Evolutionary conservation across 2,797 vertebrate species (phyloP), one percentile per base, ranked within the genome.

Genomic region (Danio tinwini): DNA sequence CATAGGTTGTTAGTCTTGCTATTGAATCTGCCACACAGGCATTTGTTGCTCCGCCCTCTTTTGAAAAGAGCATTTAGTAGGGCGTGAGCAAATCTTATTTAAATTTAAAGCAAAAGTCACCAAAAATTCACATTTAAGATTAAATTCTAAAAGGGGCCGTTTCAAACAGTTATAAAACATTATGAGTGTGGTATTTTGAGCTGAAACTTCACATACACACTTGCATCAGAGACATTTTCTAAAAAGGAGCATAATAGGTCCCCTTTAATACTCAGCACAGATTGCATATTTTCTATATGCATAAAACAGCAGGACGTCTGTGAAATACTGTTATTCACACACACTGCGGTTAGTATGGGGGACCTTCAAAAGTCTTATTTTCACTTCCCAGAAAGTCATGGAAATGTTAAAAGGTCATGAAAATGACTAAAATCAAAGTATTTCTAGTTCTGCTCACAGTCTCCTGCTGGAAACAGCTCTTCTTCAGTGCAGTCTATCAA

Each of bases 341-440:
- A 17, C 29, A 40, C n/a, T 11, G 13, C n/a, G 2, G 53, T 10
- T 58, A 52, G 37, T 50, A n/a, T 68, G 13, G 9, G 14, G 5
- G 5, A 69, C 37, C 17, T 44, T 12, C 61, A 44, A 42, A 17
- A 7, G 5, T 4, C 3, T 68, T 8, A 42, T 53, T 42, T 71
- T 71, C 37, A 42, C 11, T 10, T 5, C 13, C 40, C 12, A 7
- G 53, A 72, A 45, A 14, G 40, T 14, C 17, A 14, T 69, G 17
- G 69, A 55, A 56, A 55, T 58, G 17, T 45, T 72, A 58, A 72
- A 71, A 58, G 69, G 53, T 58, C 40, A 58, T 6, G 8, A n/a
- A 71, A 10, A 44, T 53, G 5, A 19, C 39, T 19, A 6, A 2
- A 13, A 11, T 44, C 29, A 42, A 5, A 42, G n/a, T 4, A 0